These are phyloP conservation scores for Tenthredo amoena DNA, from an alignment of 2,888 invertebrate genomes.

Conservation along the genomic window DNA sequence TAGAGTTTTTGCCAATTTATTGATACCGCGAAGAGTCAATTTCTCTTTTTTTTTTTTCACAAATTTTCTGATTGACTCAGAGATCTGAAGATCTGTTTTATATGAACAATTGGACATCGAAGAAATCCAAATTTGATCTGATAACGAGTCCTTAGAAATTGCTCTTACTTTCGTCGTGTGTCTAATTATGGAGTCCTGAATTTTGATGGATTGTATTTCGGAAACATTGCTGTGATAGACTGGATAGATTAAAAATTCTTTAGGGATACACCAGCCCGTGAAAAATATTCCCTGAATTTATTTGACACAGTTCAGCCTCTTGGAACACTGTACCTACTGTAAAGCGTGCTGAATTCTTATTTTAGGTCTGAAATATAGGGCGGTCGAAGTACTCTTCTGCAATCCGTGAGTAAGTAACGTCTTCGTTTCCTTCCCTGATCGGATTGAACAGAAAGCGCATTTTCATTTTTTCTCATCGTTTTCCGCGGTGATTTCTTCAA, in stretches of 20 bases:
- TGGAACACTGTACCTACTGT: neutral
- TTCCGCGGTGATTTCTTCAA: neutral
- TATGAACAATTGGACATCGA: neutral
- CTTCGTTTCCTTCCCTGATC: neutral
- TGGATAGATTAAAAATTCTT: neutral
- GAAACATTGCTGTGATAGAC: too few relatives aligned
- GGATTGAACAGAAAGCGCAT: neutral
- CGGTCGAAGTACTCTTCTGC: neutral
- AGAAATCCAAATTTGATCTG: neutral
- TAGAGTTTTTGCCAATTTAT: neutral
- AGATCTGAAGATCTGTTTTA: too few relatives aligned
- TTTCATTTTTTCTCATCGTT: neutral
- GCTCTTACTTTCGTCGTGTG: too few relatives aligned
- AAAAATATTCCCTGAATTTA: neutral
- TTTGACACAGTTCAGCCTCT: neutral
- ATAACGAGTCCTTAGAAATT: neutral
- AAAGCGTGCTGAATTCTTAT: neutral
- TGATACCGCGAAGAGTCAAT: neutral
- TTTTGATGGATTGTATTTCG: neutral
- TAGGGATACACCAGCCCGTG: neutral
- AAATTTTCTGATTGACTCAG: neutral
- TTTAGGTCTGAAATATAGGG: neutral
- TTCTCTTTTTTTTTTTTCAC: neutral
- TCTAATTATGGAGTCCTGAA: neutral
- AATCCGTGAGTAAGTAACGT: neutral